Percentiles rank a stretch among this genome's conserved stretches.
Evolutionary conservation across 2,113 vertebrate species (phyloP).

Genomic region (Anser cygnoides): DNA sequence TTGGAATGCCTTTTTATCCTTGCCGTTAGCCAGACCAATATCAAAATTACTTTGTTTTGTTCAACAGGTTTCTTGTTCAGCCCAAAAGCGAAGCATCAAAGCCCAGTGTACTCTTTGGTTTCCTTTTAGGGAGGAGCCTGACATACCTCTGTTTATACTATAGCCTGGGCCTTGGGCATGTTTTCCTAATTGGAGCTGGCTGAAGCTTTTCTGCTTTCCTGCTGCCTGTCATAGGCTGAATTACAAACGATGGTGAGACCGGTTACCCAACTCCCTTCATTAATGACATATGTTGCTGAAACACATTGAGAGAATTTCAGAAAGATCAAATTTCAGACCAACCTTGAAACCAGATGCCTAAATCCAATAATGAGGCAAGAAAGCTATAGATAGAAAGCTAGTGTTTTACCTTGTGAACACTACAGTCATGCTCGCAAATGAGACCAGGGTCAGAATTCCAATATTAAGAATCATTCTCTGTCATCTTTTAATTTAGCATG

Average conservation of each 20-base stretch:
- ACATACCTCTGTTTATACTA: conserved; percentile 2
- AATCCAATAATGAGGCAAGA: conserved; percentile 31
- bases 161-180: neutral
- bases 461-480: neutral
- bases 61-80: neutral
- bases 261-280: conserved; percentile 29
- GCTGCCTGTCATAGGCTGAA: neutral
- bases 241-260: conserved; percentile 16
- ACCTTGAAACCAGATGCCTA: conserved; percentile 42
- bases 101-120: neutral
- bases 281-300: conserved; percentile 55
- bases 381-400: neutral
- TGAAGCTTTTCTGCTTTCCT: conserved; percentile 7
- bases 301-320: neutral
- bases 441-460: neutral
- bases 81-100: neutral
- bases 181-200: conserved; percentile 36
- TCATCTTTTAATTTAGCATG: neutral
- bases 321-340: conserved; percentile 56
- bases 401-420: neutral
- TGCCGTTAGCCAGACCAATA: neutral
- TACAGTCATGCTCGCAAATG: neutral
- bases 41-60: neutral
- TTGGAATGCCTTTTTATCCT: neutral
- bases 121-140: conserved; percentile 5